Evolutionary conservation across 2,113 vertebrate species (phyloP).

Genomic region (Mobula hypostoma): DNA sequence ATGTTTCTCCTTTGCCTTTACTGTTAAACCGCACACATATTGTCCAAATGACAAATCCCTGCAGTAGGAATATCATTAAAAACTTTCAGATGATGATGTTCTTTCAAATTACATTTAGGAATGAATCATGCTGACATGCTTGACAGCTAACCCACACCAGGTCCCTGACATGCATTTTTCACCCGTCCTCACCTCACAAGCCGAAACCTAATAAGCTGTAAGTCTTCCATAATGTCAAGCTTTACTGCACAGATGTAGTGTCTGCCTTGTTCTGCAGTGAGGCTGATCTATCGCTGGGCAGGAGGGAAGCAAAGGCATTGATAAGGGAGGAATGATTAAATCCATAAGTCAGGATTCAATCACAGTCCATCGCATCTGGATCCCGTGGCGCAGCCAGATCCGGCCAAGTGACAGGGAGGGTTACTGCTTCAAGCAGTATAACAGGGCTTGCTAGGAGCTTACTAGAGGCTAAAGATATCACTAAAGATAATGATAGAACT

Average conservation of each 20-base stretch:
- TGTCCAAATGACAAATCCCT: conserved; percentile 19
- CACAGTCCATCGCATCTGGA: not conserved
- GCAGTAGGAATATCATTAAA: conserved; percentile 23
- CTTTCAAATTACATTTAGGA: conserved; percentile 10
- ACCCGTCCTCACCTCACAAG: not conserved
- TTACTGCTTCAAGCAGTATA: too few relatives aligned
- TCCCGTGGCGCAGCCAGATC: not conserved
- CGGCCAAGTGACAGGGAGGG: not conserved
- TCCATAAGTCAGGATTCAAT: not conserved
- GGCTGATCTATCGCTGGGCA: not conserved
- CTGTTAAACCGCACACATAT: not conserved
- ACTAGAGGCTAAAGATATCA: not conserved
- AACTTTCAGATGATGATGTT: conserved; percentile 25
- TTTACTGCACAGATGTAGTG: not conserved
- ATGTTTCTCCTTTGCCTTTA: not conserved
- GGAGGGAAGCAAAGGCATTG: not conserved
- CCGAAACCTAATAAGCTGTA: not conserved
- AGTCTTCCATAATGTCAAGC: not conserved
- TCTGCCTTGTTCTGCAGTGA: not conserved
- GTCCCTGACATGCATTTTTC: not conserved
- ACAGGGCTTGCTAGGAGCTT: not conserved
- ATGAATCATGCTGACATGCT: conserved; percentile 10
- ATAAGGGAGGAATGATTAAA: not conserved
- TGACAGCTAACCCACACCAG: conserved; percentile 19
- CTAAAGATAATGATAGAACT: not conserved